Base-by-base conservation (phyloP, 2,888 invertebrate species). In the Limenitis camilla region DNA sequence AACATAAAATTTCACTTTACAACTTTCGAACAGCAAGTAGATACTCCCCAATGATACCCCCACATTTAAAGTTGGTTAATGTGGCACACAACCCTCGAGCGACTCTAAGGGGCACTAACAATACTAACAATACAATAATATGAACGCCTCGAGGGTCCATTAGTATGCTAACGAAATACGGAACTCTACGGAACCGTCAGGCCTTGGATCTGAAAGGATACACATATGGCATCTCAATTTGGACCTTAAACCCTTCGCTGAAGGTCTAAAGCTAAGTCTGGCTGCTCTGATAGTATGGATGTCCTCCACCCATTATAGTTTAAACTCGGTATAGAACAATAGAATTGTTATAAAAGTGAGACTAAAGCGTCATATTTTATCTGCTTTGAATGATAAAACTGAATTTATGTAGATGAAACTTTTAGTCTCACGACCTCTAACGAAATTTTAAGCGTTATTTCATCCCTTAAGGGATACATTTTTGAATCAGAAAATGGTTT, bases 131-230 rank as follows among this genome's bases (percentile, higher is more conserved):
- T 61, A 66, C 61, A 66, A 71, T 66, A 71, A 70, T 73, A 66
- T 65, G 67, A 69, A 64, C 64, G 68, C 68, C 76, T 69, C 59
- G 58, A 61, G 72, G 69, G 68, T 62, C 74, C 74, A 81, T 81
- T 80, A 80, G 70, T 68, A 76, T 74, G 71, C 68, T 74, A 76
- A 78, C 65, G 56, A 66, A 58, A 61, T 53, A 53, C 59, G 60
- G 59, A 59, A 55, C 59, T 59, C 58, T 44, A 59, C 53, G 45
- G 55, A 52, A 53, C 53, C 60, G 57, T 56, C 45, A 61, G 53
- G 53, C 55, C 38, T 50, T 51, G 49, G 47, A 56, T 55, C 47
- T 48, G 38, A 55, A 39, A 47, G 49, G 46, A 41, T 40, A 40
- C 31, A 7, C 8, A n/a, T 1, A 4, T 6, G 4, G 8, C 44